Percentiles rank a stretch among this genome's conserved stretches.
These are phyloP conservation scores for Melanchra persicariae DNA, from an alignment of 2,888 invertebrate genomes.

Conservation along the genomic window DNA sequence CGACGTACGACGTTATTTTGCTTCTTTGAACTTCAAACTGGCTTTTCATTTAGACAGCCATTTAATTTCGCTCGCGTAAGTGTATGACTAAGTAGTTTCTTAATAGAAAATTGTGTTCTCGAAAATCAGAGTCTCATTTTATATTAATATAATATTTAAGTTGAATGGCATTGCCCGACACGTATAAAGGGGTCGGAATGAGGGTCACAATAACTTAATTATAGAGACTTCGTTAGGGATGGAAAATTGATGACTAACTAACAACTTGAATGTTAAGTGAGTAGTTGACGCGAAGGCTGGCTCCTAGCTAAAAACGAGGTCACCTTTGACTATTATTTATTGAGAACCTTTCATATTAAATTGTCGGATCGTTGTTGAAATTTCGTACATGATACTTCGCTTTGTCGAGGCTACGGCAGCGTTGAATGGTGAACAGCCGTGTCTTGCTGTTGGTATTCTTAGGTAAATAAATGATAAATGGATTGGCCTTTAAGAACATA, in stretches of 20 bases:
- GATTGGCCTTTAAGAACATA: neutral
- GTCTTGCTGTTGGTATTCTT: constrained; percentile 1
- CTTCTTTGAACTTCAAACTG: constrained; percentile 24
- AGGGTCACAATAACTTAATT: constrained; percentile 77
- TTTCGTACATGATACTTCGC: constrained; percentile 18
- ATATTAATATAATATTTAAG: constrained; percentile 46
- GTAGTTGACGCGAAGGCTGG: constrained; percentile 64
- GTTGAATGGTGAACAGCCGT: neutral
- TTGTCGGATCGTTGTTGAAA: constrained; percentile 18
- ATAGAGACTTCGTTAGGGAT: constrained; percentile 74
- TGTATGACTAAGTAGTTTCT: constrained; percentile 21
- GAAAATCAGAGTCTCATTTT: constrained; percentile 51
- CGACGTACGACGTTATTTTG: constrained; percentile 5
- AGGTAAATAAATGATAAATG: neutral
- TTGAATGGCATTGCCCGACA: constrained; percentile 53
- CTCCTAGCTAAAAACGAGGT: constrained; percentile 64
- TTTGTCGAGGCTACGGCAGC: neutral
- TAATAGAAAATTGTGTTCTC: constrained; percentile 39
- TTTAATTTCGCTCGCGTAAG: constrained; percentile 22
- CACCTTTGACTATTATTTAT: constrained; percentile 63
- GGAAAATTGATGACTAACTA: constrained; percentile 78
- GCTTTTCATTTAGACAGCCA: constrained; percentile 14
- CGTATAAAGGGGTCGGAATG: constrained; percentile 61
- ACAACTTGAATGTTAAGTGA: constrained; percentile 73
- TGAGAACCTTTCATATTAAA: constrained; percentile 30